Evolutionary conservation across 2,888 invertebrate genomes (phyloP).

Genomic region (Pristionchus entomophagus): DNA sequence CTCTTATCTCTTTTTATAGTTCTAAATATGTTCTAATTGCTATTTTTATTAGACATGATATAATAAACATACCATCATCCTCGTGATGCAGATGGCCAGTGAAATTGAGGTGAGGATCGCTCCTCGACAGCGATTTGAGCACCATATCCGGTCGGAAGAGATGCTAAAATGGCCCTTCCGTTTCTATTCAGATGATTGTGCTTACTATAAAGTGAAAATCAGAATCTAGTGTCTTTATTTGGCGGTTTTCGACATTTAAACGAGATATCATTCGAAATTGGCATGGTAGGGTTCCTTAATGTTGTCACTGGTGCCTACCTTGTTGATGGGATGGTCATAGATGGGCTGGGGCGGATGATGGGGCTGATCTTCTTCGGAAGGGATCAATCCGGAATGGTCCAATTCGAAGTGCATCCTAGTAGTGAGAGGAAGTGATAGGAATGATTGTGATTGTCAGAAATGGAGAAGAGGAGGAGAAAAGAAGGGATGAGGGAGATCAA

Average conservation of each 20-base stretch:
- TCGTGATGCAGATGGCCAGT: slow-evolving; percentile 10
- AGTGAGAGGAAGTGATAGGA: neutral
- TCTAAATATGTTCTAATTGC: neutral
- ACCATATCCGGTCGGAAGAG: slow-evolving; percentile 24
- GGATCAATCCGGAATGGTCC: slow-evolving; percentile 35
- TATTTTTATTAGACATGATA: neutral
- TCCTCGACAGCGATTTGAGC: slow-evolving; percentile 9
- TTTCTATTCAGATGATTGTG: no score
- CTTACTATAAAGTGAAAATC: no score
- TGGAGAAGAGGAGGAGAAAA: slow-evolving; percentile 19
- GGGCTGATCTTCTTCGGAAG: slow-evolving; percentile 42
- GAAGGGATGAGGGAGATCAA: slow-evolving; percentile 12
- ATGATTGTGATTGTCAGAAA: neutral
- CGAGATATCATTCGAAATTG: no score
- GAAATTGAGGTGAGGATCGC: slow-evolving; percentile 48
- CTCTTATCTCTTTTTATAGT: neutral
- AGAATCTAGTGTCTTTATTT: no score
- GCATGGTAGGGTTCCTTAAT: no score
- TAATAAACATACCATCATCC: slow-evolving; percentile 13
- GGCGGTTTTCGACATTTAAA: no score
- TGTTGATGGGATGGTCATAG: slow-evolving; percentile 21
- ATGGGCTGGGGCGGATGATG: slow-evolving; percentile 44
- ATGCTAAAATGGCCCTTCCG: neutral
- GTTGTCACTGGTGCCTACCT: neutral
- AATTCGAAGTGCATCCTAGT: slow-evolving; percentile 44